Evolutionary conservation across 1,140 invertebrate species (phyloP).

Genomic region (Pseudobourletiella spinata): DNA sequence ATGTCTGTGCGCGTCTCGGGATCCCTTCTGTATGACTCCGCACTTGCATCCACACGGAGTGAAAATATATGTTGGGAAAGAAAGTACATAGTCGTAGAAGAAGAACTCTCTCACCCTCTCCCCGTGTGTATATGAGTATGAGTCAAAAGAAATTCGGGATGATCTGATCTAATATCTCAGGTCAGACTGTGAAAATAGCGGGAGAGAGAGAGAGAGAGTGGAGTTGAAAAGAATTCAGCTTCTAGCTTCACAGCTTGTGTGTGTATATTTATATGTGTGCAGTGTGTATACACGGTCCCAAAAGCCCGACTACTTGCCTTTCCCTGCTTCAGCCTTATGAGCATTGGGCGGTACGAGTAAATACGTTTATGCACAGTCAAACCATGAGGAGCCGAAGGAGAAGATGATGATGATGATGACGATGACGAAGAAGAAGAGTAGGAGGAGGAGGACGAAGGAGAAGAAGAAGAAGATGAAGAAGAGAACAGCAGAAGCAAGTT

Average conservation of each 20-base stretch:
- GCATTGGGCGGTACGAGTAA: not conserved
- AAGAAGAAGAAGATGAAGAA: constrained; percentile 9
- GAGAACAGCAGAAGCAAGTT: constrained; percentile 20
- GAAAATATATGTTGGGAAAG: too few species aligned
- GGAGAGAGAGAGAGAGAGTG: constrained; percentile 9
- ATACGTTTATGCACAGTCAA: too few species aligned
- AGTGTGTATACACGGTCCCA: too few species aligned
- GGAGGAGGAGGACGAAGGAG: not conserved
- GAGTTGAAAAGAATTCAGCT: not conserved
- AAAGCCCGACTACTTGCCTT: too few species aligned
- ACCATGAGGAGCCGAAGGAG: too few species aligned
- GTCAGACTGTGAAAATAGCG: constrained; percentile 20
- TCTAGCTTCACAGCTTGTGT: not conserved
- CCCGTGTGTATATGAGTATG: not conserved
- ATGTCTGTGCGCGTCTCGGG: too few species aligned
- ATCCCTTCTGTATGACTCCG: too few species aligned
- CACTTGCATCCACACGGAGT: too few species aligned
- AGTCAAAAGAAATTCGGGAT: constrained; percentile 7
- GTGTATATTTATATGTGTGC: not conserved
- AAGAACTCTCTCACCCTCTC: too few species aligned
- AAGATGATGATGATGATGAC: too few species aligned
- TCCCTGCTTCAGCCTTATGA: not conserved
- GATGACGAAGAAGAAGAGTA: too few species aligned
- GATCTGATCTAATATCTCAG: constrained; percentile 24
- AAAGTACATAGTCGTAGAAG: too few species aligned